Base-by-base conservation (phyloP, 37 sponge, comb jelly and placozoan genomes). In the Aplysina aerophoba region DNA sequence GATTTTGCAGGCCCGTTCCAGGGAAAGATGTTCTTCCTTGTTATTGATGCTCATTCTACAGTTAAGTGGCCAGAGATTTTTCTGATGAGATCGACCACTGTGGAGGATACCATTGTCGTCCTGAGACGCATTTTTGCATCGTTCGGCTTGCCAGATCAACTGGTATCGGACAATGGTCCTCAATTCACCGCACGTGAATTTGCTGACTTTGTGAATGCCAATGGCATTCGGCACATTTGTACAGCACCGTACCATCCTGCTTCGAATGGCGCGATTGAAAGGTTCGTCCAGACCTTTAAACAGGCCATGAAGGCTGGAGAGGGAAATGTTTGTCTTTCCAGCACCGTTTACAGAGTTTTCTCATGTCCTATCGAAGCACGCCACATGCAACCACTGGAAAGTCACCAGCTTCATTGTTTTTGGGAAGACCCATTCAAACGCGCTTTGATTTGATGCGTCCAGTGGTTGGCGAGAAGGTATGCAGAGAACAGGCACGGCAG, bases 1-100 rank as follows among this genome's bases (percentile, higher is more conserved):
- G 79, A 77, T n/a, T 77, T 50, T 77, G 44, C 79, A 25, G 79
- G 79, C 11, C 79, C 79, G 24, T 44, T 77, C 44, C 36, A 50
- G 55, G 41, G 41, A 14, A 67, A 14, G 27, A n/a, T 67, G 69
- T 67, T 67, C n/a, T 67, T 67, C 25, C 69, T 67, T 20, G 13
- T 67, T 25, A n/a, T 67, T 14, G 69, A 67, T 67, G 13, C 69
- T 25, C 69, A 58, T 19, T 58, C 19, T 19, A n/a, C n/a, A n/a
- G n/a, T n/a, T n/a, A 58, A 58, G 59, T 58, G 59, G 59, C 59
- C 59, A 58, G 59, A 58, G 19, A 58, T 58, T 58, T 20, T 19
- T 20, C 15, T 14, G 34, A 67, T 67, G 69, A 24, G 27, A 67
- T 67, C 69, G 13, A 67, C 69, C 28, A 67, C 69, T 25, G 22